Base-by-base conservation (phyloP, 2,888 invertebrate species). In the Sminthurides aquaticus region DNA sequence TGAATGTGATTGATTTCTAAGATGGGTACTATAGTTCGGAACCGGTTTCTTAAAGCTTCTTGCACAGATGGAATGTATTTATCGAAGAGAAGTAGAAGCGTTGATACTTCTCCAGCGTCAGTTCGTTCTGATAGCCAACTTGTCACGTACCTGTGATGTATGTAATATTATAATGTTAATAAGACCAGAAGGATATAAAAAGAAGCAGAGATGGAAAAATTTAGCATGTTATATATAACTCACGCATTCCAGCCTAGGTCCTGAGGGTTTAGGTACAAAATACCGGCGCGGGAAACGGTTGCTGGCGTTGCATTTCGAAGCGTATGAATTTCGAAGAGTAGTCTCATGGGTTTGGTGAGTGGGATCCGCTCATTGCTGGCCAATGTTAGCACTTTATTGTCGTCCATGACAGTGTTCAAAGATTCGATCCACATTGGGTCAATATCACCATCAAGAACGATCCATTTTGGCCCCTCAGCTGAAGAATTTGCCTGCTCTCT, bases 361-460 rank as follows among this genome's bases (percentile, higher is more conserved):
- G 96, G 93, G 75, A 97, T 97, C 76, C 97, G 84, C 80, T 97
- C 97, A 77, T 97, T 96, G 79, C 94, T 95, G 34, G 97, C 96
- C 75, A 97, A 81, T 0, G 97, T 97, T 73, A 97, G 81, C 43
- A 94, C 90, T 84, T 97, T 96, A 79, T 97, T 97, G 78, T 97
- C 97, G 79, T 97, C 97, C 96, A 97, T 97, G 15, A 97, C 95
- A 1, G 96, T 97, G 79, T 97, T 97, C 64, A 97, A 81, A 18
- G 95, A 96, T 78, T 97, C 96, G 75, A 97, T 97, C 93, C 93
- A 94, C 95, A 97, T 96, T 0, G 96, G 96, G 83, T 97, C 96
- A 75, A 97, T 97, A 77, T 97, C 96, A 43, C 96, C 96, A 79
- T 97, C 97, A 65, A 97, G 82, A 60, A 97, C 85, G 74, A 97